Conservation (phyloP, 1,140 invertebrate species). For the Bombus waltoni region DNA sequence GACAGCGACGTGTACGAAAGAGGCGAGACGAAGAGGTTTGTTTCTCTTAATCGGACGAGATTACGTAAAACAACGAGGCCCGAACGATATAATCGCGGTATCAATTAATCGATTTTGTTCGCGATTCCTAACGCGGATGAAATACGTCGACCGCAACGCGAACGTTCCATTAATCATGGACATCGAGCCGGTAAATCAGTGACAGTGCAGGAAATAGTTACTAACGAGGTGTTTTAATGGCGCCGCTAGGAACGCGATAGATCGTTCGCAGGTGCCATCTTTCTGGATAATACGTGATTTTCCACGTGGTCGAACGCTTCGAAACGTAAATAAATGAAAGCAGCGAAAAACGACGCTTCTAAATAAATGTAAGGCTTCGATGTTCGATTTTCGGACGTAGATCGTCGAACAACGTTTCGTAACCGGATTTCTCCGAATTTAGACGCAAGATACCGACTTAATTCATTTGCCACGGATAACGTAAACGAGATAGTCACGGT, state of each 20-base stretch:
- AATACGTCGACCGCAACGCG: background rate
- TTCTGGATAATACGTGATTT: background rate
- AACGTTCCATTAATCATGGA: constrained; percentile 27
- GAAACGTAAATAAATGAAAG: no score
- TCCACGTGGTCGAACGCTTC: background rate
- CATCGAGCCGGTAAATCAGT: constrained; percentile 7
- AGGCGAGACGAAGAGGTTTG: no score
- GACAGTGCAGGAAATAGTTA: constrained; percentile 30
- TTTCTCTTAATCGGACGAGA: no score
- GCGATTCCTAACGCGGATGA: constrained; percentile 12
- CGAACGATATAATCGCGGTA: background rate
- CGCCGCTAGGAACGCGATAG: background rate
- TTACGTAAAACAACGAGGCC: no score
- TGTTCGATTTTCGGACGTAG: no score
- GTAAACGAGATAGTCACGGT: background rate
- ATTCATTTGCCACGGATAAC: no score
- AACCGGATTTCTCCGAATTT: no score
- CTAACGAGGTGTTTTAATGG: constrained; percentile 4
- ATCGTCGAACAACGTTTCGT: no score
- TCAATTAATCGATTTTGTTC: constrained; percentile 41
- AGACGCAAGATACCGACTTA: no score
- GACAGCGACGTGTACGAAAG: no score
- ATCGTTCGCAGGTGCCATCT: background rate
- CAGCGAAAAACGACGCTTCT: no score
- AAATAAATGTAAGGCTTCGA: no score